Evolutionary conservation across 1,140 invertebrate species (phyloP).

Genomic region (Cydia pomonella): DNA sequence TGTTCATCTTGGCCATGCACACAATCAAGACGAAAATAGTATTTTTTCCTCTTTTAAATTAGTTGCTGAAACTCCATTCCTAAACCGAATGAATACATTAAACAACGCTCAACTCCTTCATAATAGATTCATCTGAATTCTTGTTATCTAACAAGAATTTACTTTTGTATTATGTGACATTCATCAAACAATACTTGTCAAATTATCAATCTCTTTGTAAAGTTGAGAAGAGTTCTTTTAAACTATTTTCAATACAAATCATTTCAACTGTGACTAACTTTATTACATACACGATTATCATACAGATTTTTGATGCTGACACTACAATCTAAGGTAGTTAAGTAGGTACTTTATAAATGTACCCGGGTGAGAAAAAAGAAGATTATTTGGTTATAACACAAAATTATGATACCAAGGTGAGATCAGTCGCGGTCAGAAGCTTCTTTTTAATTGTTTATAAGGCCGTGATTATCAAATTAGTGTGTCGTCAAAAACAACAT

Average conservation of each 20-base stretch:
- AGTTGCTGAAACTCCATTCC: too few relatives aligned
- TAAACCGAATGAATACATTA: too few relatives aligned
- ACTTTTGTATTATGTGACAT: too few relatives aligned
- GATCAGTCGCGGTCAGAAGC: background rate
- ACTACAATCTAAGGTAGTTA: background rate
- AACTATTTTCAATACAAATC: background rate
- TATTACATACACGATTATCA: too few relatives aligned
- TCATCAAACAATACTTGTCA: background rate
- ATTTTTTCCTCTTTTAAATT: too few relatives aligned
- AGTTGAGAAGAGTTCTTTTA: background rate
- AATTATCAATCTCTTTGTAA: background rate
- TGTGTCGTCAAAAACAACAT: background rate
- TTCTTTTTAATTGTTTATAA: background rate
- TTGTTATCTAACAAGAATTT: too few relatives aligned
- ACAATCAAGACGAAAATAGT: too few relatives aligned
- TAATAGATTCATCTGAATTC: too few relatives aligned
- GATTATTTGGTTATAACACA: background rate
- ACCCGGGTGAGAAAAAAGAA: background rate
- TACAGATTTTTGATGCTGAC: background rate
- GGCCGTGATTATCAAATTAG: background rate
- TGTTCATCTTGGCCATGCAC: too few relatives aligned
- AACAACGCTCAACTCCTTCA: too few relatives aligned
- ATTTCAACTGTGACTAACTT: background rate
- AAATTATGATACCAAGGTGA: background rate
- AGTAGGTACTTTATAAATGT: background rate